Evolutionary conservation across 2,113 vertebrate genomes (phyloP), one percentile per base, ranked within the genome.

Genomic region (Silurus asotus): DNA sequence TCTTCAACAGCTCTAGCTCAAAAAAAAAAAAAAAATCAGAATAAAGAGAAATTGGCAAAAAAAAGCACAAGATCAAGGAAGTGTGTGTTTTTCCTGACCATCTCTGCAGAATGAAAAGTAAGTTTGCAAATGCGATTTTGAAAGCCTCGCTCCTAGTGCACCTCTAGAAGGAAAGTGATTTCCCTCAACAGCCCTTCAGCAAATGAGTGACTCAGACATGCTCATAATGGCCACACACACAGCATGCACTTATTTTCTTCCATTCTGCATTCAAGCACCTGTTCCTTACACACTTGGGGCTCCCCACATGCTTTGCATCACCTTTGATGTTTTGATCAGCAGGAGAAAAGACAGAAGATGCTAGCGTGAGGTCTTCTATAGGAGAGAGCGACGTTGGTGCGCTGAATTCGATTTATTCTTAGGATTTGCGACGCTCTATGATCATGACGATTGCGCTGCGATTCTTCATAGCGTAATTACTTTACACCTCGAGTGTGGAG

Each of bases 271-370:
- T 82, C 55, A 82, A 65, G 48, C 59, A 67, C 62, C 48, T 67
- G 62, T n/a, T 58, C 28, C 53, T 78, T 25, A 58, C 62, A 55
- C 48, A 67, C n/a, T 55, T 62, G 67, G n/a, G 25, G 76, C 76
- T 62, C 48, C 80, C 81, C 62, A 67, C 61, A 48, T 25, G 59
- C 49, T n/a, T 62, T 67, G 59, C 64, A 82, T 82, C 62, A 19
- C 28, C 81, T 53, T 67, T 82, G 81, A 82, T 67, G 81, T 55
- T 82, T 82, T 82, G 81, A 82, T 67, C 62, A 82, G 81, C 62
- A 69, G 81, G 80, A 67, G 62, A 69, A 67, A 7, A 55, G 74
- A 14, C 15, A 37, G 14, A 10, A 58, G 53, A 58, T 78, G 75
- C 53, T 56, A 53, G 37, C 75, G 5, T 56, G 14, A 77, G 8